These are phyloP conservation scores for Pristionchus japonicus DNA, from an alignment of 2,888 invertebrate species.

Conservation along the genomic window DNA sequence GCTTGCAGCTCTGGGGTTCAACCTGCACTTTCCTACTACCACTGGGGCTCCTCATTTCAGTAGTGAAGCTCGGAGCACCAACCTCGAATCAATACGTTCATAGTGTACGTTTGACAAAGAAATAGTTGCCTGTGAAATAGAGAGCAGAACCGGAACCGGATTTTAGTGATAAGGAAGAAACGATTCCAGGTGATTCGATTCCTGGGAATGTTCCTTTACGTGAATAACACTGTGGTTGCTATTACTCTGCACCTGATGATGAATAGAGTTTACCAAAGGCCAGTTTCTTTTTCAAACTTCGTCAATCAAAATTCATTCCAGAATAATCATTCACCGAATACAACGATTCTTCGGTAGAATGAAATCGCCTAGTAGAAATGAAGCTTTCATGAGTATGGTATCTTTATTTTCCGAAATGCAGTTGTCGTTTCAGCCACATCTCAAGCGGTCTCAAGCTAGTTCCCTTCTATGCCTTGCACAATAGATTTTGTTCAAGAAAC, in stretches of 20 bases:
- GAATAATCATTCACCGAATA: neutral
- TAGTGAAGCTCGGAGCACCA: neutral
- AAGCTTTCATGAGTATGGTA: neutral
- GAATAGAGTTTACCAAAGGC: neutral
- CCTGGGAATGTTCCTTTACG: neutral
- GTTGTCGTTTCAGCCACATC: neutral
- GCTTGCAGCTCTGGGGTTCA: conserved; percentile 14
- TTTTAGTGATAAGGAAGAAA: no score
- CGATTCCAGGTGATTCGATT: neutral
- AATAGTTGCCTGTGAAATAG: neutral
- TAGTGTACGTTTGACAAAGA: no score
- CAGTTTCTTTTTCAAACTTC: neutral
- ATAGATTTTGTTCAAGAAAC: neutral
- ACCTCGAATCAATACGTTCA: neutral
- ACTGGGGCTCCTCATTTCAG: neutral
- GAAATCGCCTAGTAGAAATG: neutral
- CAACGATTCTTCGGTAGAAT: neutral
- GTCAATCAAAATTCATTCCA: neutral
- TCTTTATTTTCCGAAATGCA: neutral
- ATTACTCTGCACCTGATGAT: neutral
- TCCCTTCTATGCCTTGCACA: no score
- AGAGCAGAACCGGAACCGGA: no score
- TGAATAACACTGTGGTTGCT: neutral
- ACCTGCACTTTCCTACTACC: neutral
- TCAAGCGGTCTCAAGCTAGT: neutral